These are phyloP conservation scores for Labeo calbasu DNA, from an alignment of 2,797 vertebrate genomes.

Conservation along the genomic window DNA sequence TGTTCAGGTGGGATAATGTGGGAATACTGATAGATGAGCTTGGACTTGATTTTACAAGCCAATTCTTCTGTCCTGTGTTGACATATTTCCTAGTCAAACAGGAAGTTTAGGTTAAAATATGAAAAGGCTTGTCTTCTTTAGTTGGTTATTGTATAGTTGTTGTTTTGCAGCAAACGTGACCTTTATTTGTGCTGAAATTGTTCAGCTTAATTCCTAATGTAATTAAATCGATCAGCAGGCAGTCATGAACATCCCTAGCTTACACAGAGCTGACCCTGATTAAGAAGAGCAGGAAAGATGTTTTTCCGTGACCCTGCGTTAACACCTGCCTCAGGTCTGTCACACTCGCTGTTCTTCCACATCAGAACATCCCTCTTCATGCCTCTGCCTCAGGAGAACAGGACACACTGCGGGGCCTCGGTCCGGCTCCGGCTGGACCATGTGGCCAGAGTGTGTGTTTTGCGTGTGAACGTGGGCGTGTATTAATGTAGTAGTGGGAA, in stretches of 20 bases:
- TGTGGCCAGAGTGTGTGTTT: slow-evolving; percentile 11
- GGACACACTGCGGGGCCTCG: slow-evolving; percentile 9
- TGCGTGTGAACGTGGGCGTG: slow-evolving; percentile 23
- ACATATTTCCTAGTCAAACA: not conserved
- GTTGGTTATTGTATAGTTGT: not conserved
- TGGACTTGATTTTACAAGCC: not conserved
- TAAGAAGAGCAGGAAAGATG: slow-evolving; percentile 9
- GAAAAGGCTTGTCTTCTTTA: not conserved
- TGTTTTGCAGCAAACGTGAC: not conserved
- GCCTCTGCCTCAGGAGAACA: slow-evolving; percentile 26
- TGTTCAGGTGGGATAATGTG: not conserved
- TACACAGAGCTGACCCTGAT: slow-evolving; percentile 27
- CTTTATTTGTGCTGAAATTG: not conserved
- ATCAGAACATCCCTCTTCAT: slow-evolving; percentile 33
- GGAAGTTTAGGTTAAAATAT: not conserved
- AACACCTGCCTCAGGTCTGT: slow-evolving; percentile 48
- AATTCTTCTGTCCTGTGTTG: not conserved
- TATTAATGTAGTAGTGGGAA: slow-evolving; percentile 34
- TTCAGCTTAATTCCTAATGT: no score
- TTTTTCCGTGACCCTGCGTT: slow-evolving; percentile 28
- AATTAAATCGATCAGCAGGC: not conserved
- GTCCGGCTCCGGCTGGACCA: not conserved
- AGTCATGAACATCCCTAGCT: not conserved
- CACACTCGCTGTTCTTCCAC: slow-evolving; percentile 31
- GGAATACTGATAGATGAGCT: not conserved